A percentile compares a stretch with the other conserved stretches of the same genome.
Evolutionary conservation across 2,797 vertebrate species (phyloP).

Genomic region (Neosilurus mollespiculum): DNA sequence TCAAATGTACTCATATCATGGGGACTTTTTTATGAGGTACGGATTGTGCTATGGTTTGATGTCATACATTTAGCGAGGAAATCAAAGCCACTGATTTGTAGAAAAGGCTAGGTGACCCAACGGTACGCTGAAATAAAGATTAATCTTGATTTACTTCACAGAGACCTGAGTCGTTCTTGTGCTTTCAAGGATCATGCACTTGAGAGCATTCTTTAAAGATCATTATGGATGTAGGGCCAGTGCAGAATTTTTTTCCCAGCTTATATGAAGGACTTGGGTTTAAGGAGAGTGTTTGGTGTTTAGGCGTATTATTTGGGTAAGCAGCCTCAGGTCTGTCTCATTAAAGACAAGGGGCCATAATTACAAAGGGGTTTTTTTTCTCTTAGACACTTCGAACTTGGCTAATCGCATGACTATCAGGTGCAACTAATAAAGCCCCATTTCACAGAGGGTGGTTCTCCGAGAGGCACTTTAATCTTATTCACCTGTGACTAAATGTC

Average conservation of each 20-base stretch:
- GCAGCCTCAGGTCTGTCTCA: neutral
- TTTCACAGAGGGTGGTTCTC: too few species aligned
- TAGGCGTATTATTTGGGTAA: neutral
- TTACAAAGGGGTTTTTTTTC: too few species aligned
- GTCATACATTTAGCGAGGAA: conserved; percentile 47
- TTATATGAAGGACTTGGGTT: neutral
- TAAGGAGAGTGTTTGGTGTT: neutral
- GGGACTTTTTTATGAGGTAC: conserved; percentile 48
- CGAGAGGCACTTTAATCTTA: too few species aligned
- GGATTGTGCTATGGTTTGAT: conserved; percentile 51
- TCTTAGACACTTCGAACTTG: too few species aligned
- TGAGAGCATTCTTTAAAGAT: conserved; percentile 58
- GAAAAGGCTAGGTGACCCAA: conserved; percentile 37
- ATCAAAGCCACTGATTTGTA: conserved; percentile 56
- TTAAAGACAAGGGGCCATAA: neutral
- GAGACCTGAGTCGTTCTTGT: conserved; percentile 58
- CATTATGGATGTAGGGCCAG: conserved; percentile 32
- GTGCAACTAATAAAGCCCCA: too few species aligned
- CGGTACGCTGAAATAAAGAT: conserved; percentile 49
- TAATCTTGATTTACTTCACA: conserved; percentile 56
- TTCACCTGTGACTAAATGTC: too few species aligned
- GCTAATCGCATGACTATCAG: too few species aligned
- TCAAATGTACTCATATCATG: conserved; percentile 43
- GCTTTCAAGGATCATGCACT: conserved; percentile 61
- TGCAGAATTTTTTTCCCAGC: neutral